Conservation (phyloP, 2,113 vertebrate species). For the Equus quagga region DNA sequence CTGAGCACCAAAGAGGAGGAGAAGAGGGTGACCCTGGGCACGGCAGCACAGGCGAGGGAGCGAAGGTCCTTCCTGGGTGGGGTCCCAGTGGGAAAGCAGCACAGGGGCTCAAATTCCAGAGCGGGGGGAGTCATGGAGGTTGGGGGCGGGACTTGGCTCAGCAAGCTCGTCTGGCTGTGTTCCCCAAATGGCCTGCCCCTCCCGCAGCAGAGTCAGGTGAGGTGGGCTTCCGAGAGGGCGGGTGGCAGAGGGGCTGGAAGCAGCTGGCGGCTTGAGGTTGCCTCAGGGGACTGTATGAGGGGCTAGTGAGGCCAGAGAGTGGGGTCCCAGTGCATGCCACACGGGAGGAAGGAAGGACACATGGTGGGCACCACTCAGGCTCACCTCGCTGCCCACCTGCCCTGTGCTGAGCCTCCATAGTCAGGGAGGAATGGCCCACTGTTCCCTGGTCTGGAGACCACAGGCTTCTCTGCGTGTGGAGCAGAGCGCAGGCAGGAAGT, state of each 20-base stretch:
- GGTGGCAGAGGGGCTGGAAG: too few species aligned
- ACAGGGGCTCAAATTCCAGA: background rate
- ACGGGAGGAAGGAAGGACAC: background rate
- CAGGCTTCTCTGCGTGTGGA: background rate
- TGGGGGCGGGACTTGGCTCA: fast-evolving
- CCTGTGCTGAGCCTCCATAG: background rate
- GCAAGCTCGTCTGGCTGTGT: fast-evolving
- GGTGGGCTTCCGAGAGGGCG: background rate
- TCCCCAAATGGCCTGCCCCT: background rate
- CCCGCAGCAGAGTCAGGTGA: background rate
- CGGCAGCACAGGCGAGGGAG: too few species aligned
- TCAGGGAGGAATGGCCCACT: fast-evolving
- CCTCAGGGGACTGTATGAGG: background rate
- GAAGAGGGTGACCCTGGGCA: too few species aligned
- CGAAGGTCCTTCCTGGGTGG: background rate
- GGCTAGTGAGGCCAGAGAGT: background rate
- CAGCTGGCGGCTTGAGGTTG: too few species aligned
- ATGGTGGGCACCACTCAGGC: background rate
- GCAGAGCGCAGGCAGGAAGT: background rate
- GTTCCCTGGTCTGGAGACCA: fast-evolving
- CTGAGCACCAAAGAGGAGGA: background rate
- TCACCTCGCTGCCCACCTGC: background rate
- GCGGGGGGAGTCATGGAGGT: background rate
- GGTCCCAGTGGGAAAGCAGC: background rate
- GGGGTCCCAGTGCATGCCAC: background rate